Percentiles rank a stretch among this genome's conserved stretches.
These are phyloP conservation scores for Tenthredo notha DNA, from an alignment of 2,888 invertebrate genomes.

Conservation along the genomic window DNA sequence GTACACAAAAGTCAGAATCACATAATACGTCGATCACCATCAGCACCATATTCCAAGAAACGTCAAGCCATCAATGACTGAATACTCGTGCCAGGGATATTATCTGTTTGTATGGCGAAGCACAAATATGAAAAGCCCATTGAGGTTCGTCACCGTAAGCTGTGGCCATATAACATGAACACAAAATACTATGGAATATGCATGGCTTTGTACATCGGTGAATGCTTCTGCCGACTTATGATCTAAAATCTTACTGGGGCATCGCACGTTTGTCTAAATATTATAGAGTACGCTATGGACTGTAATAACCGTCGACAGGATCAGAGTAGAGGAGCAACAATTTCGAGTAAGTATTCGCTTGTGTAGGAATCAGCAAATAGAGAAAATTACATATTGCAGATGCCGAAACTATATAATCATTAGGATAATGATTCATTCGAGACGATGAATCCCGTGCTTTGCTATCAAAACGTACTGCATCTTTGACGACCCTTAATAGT, in stretches of 20 bases:
- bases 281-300: not conserved
- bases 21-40: not conserved
- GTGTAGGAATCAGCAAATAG: not conserved
- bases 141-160: not conserved
- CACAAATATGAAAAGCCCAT: slow-evolving; percentile 22
- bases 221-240: not conserved
- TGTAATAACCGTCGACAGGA: not conserved
- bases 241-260: not conserved
- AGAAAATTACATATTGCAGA: not conserved
- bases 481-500: too few species aligned
- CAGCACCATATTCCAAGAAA: not conserved
- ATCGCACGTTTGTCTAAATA: not conserved
- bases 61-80: not conserved
- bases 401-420: not conserved
- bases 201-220: not conserved
- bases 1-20: not conserved
- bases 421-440: not conserved
- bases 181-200: not conserved
- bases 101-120: not conserved
- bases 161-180: not conserved
- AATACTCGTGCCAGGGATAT: not conserved
- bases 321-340: not conserved
- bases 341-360: not conserved
- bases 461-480: not conserved
- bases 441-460: not conserved